Base-by-base conservation (phyloP, 1,140 invertebrate species). In the Oryctes rhinoceros region DNA sequence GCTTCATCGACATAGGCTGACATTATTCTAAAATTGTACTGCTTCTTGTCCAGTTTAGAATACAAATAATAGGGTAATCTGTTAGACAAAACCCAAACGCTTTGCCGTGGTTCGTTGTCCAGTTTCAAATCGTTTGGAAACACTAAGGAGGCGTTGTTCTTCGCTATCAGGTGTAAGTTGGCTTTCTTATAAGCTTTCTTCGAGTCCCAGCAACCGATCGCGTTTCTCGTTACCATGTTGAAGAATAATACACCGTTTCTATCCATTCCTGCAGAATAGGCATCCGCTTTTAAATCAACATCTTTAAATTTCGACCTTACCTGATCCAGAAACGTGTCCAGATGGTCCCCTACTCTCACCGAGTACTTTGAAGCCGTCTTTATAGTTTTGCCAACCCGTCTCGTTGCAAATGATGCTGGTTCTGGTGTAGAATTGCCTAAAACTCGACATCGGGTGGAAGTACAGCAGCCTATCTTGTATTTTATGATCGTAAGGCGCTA, bases 81-180 rank as follows among this genome's bases (percentile, higher is more conserved):
- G 85, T 96, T 95, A 2, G 93, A 92, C 80, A 96, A 89, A 0
- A 95, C 87, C 94, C 94, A 96, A 4, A 95, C 89, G 80, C 89
- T 92, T 80, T 94, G 93, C 20, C 90, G 89, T 1, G 88, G 83
- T 67, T 93, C 93, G 49, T 92, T 89, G 83, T 95, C 94, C 0
- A 95, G 87, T 88, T 93, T 93, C 44, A 96, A 86, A 83, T 96
- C 94, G 83, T 96, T 95, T 0, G 94, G 94, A 84, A 95, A 96
- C 13, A 93, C 88, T 7, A 96, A 85, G 0, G 92, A 91, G 7
- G 89, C 87, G 2, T 89, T 88, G 82, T 91, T 91, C 5, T 87
- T 84, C 0, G 92, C 91, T 3, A 94, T 86, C 0, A 94, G 88
- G 0, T 91, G 91, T 49, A 91, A 87, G 84, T 93, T 93, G 6